Percentiles rank a stretch among this genome's conserved stretches.
phyloP scores from a whole-genome alignment of 2,113 vertebrate genomes.

The Centropus unirufus region DNA sequence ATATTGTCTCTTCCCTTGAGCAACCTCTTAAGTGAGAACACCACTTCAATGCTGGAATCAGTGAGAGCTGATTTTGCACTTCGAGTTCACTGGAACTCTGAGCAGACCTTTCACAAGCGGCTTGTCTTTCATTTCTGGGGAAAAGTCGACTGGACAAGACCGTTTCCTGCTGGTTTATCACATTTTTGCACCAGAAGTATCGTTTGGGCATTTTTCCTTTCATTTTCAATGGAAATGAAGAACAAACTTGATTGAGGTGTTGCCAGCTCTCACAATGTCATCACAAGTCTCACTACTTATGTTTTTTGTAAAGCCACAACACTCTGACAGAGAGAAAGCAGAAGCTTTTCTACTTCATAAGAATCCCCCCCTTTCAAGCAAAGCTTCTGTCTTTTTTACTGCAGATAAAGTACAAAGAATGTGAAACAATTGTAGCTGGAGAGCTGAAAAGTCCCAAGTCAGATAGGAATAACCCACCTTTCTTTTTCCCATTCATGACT shows the following conservation, averaged over 20 bases:
- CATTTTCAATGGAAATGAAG: not conserved
- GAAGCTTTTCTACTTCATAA: not conserved
- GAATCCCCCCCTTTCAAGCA: not conserved
- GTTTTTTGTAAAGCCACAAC: not conserved
- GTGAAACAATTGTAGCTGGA: not conserved
- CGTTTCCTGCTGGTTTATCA: conserved; percentile 30
- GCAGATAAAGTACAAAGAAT: not conserved
- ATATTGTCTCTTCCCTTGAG: not conserved
- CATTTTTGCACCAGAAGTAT: not conserved
- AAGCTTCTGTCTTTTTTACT: not conserved
- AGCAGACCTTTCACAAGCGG: not conserved
- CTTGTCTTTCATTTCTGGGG: not conserved
- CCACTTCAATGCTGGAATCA: not conserved
- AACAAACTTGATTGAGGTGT: not conserved
- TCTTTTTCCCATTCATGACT: not conserved
- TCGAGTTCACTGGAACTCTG: not conserved
- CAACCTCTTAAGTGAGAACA: not conserved
- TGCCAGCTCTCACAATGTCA: conserved; percentile 33
- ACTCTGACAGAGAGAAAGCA: not conserved
- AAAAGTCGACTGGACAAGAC: conserved; percentile 7
- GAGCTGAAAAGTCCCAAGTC: not conserved
- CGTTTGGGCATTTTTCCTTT: conserved; percentile 28
- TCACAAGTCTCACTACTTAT: not conserved
- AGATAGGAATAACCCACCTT: not conserved
- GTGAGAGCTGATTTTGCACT: not conserved